Base-by-base conservation (phyloP, 2,797 vertebrate genomes). In the Darevskia mixta region DNA sequence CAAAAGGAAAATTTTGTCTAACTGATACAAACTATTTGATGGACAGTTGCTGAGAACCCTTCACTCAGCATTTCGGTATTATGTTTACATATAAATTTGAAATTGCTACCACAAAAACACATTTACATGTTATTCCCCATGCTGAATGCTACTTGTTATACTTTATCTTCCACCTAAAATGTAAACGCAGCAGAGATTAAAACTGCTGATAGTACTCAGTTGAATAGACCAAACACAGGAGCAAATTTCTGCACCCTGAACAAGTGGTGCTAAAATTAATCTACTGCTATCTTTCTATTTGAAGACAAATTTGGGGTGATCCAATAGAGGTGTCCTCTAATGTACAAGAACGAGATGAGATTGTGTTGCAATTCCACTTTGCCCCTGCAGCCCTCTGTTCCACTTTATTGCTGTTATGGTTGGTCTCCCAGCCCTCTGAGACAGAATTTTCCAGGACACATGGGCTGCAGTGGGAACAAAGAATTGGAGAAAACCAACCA, bases 201-300 rank as follows among this genome's bases (percentile, higher is more conserved):
- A 92, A 88, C 61, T 79, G n/a, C 61, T 91, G 91, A 91, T 91
- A 90, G 79, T 81, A 80, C 79, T 93, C 92, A 96, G 92, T 86
- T 94, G 92, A 90, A 91, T 75, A 91, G 87, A 92, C 25, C 35
- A 94, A 82, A 89, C 5, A 69, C 79, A 95, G 94, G 94, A 93
- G 86, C 87, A 87, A 90, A 93, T 91, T 94, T 94, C 91, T 90
- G 80, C 92, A 90, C 4, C 79, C 78, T 75, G 83, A 91, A 89
- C 71, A 92, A 87, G 95, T 84, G 71, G 79, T 92, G 90, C 79
- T 92, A 88, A 96, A 95, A 93, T 64, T 91, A 92, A 94, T 88
- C 92, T 94, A 93, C 87, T 88, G 83, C 83, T 45, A 88, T n/a
- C 86, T 79, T 29, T 64, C 69, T 94, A 92, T 86, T 84, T 83